phyloP scores from a whole-genome alignment of 1,140 invertebrate species.

The Drosophila mayri region DNA sequence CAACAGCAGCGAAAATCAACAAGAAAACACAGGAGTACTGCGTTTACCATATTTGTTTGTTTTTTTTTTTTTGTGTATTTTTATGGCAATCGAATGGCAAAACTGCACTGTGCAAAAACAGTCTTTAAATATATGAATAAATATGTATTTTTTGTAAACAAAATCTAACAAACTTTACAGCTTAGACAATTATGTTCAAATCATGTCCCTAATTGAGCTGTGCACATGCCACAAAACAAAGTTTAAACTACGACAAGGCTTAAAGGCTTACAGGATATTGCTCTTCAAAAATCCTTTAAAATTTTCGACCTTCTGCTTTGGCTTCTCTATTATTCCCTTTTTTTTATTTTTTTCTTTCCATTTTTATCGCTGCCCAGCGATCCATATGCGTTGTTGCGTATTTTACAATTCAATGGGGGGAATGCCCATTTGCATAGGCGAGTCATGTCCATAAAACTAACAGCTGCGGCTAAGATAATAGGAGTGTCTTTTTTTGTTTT shows the following conservation, averaged over 20 bases:
- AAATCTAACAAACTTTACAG: neutral
- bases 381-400: constrained; percentile 67
- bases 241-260: neutral
- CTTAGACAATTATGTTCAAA: neutral
- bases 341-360: neutral
- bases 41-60: neutral
- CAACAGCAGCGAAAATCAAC: constrained; percentile 12
- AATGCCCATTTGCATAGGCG: constrained; percentile 68
- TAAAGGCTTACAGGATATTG: constrained; percentile 1
- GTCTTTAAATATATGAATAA: too few species aligned
- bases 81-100: neutral
- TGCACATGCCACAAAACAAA: neutral
- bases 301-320: constrained; percentile 14
- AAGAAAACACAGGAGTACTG: neutral
- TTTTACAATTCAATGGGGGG: constrained; percentile 76
- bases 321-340: neutral
- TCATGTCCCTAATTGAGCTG: neutral
- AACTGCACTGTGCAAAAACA: neutral
- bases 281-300: constrained; percentile 16
- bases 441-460: constrained; percentile 46
- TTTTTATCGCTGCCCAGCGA: constrained; percentile 12
- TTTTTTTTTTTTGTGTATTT: neutral
- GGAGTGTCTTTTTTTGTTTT: too few species aligned
- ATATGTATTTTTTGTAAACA: neutral
- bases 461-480: constrained; percentile 15